Base-by-base conservation (phyloP, 2,888 invertebrate species). In the Drosophila maculinotata region DNA sequence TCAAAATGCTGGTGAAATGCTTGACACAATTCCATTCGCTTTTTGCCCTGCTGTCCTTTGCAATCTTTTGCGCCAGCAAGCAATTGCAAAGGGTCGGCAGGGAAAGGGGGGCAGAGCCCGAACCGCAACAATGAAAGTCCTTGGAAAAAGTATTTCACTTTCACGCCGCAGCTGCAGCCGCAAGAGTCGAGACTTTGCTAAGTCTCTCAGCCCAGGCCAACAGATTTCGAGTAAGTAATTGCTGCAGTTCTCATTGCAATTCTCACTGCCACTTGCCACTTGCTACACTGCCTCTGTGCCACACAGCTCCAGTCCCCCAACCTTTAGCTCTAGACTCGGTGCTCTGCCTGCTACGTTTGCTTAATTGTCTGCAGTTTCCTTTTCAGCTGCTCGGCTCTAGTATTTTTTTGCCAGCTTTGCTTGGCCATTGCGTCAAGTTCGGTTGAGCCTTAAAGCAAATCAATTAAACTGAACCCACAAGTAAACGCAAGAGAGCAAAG, bases 201-300 rank as follows among this genome's bases (percentile, higher is more conserved):
- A 63, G 54, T 58, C 44, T 63, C 25, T 28, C 44, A 25, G 58
- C 36, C 51, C 26, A 51, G 67, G 60, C 60, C 62, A 57, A 65
- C 81, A 78, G 84, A 81, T 84, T 84, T 71, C 73, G 36, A 80
- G 81, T 81, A 80, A 81, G 81, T 81, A 84, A 81, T 81, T 84
- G 84, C 81, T 81, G 71, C 81, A 81, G 84, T 71, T 71, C 67
- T 78, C 64, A 47, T 41, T 42, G 47, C 62, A 53, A 52, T 52
- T 65, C 47, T 48, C 35, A 53, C 45, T 57, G 66, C 53, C 70
- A 59, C 53, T 53, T 57, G 36, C 57, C 52, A 49, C 45, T 44
- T 45, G 38, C 54, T 14, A 52, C 41, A 41, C 31, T 26, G 41
- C 20, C 14, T 12, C 41, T 30, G 26, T 41, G 14, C 20, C 41